These are phyloP conservation scores for Noctua comes DNA, from an alignment of 2,888 invertebrate genomes.

Conservation along the genomic window DNA sequence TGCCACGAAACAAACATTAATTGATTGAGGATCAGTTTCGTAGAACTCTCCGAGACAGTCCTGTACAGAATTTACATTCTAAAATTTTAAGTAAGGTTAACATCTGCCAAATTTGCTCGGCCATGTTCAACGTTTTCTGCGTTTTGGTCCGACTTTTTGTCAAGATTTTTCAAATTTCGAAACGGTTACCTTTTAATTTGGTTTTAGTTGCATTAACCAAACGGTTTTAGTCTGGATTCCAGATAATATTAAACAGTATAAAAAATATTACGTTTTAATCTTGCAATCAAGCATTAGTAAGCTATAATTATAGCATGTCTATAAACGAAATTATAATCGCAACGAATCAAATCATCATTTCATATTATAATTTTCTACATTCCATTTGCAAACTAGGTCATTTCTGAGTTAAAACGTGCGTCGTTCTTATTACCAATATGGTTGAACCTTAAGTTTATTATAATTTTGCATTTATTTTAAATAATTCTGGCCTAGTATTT, in stretches of 20 bases:
- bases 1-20: conserved; percentile 36
- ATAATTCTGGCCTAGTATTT: neutral
- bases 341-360: neutral
- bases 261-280: conserved; percentile 10
- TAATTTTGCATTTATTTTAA: neutral
- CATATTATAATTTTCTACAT: neutral
- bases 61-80: conserved; percentile 32
- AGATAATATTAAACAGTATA: neutral
- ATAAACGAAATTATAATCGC: conserved; percentile 6
- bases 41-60: conserved; percentile 30
- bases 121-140: neutral
- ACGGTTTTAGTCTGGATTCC: neutral
- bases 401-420: neutral
- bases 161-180: too few relatives aligned
- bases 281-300: conserved; percentile 32
- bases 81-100: conserved; percentile 1
- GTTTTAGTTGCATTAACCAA: neutral
- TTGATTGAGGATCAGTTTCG: conserved; percentile 39
- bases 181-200: neutral
- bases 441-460: neutral
- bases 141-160: too few relatives aligned
- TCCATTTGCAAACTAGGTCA: conserved; percentile 6
- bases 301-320: conserved; percentile 5
- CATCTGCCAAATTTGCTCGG: neutral
- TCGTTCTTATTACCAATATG: neutral